Conservation (phyloP, 2,888 invertebrate species). For the Pammene aurita region DNA sequence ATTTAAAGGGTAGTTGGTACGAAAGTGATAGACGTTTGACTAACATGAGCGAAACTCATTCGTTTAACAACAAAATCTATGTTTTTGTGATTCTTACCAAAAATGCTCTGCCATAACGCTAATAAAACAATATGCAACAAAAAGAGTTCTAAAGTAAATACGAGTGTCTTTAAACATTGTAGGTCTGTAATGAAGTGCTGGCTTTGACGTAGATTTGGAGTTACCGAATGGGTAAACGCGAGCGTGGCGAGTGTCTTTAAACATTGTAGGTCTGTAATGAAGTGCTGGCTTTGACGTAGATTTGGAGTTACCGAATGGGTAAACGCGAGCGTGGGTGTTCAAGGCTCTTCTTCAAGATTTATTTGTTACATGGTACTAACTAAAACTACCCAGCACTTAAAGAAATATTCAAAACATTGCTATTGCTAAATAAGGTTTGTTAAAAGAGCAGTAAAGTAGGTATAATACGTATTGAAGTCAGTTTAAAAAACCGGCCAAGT, state of each 20-base stretch:
- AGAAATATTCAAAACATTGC: too few species aligned
- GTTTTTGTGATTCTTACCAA: slow-evolving; percentile 54
- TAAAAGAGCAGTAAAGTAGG: too few species aligned
- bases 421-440: too few species aligned
- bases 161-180: slow-evolving; percentile 37
- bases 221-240: slow-evolving; percentile 48
- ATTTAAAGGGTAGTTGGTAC: neutral
- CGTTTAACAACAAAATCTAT: neutral
- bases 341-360: slow-evolving; percentile 47
- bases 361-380: neutral
- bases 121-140: slow-evolving; percentile 46
- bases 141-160: slow-evolving; percentile 45
- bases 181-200: slow-evolving; percentile 19
- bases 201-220: slow-evolving; percentile 47
- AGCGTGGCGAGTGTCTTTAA: slow-evolving; percentile 48
- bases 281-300: slow-evolving; percentile 44
- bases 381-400: neutral
- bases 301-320: slow-evolving; percentile 49
- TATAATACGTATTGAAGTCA: too few species aligned
- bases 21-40: neutral
- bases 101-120: slow-evolving; percentile 50
- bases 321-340: slow-evolving; percentile 53
- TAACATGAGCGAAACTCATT: neutral
- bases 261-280: slow-evolving; percentile 30
- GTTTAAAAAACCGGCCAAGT: too few species aligned